phyloP scores from a whole-genome alignment of 2,888 invertebrate genomes.

The Lottia scabra region DNA sequence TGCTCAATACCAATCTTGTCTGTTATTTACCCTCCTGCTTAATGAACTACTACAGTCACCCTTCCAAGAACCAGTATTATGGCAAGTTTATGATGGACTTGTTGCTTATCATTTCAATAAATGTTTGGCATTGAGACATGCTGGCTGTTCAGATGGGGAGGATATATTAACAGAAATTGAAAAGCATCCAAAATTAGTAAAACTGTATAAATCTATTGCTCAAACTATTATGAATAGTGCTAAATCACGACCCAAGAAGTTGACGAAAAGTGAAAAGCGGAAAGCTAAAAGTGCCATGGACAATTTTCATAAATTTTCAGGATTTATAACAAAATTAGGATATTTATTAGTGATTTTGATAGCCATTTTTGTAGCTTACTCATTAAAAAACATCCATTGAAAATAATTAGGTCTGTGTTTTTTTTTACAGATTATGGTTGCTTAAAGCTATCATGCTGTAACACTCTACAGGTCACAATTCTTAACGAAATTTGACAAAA shows the following conservation, averaged over 20 bases:
- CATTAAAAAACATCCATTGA: no score
- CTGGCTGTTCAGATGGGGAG: not conserved
- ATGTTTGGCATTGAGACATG: not conserved
- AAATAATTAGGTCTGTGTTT: no score
- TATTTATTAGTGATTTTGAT: no score
- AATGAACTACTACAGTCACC: slow-evolving; percentile 60
- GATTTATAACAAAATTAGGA: no score
- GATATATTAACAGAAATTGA: not conserved
- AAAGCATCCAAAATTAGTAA: not conserved
- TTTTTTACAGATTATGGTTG: no score
- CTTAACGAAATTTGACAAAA: no score
- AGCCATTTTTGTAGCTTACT: no score
- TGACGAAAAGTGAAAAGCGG: not conserved
- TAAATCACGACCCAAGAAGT: not conserved
- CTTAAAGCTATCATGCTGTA: no score
- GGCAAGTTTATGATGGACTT: not conserved
- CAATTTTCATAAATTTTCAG: no score
- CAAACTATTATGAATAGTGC: not conserved
- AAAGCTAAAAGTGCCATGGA: not conserved
- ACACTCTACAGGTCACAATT: no score
- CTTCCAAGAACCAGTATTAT: slow-evolving; percentile 28
- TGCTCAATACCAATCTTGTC: slow-evolving; percentile 65
- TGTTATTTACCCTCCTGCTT: slow-evolving; percentile 51
- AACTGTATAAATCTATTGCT: not conserved
- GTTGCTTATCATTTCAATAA: not conserved